Evolutionary conservation across 2,888 invertebrate genomes (phyloP).

Genomic region (Mellilla xanthometata): DNA sequence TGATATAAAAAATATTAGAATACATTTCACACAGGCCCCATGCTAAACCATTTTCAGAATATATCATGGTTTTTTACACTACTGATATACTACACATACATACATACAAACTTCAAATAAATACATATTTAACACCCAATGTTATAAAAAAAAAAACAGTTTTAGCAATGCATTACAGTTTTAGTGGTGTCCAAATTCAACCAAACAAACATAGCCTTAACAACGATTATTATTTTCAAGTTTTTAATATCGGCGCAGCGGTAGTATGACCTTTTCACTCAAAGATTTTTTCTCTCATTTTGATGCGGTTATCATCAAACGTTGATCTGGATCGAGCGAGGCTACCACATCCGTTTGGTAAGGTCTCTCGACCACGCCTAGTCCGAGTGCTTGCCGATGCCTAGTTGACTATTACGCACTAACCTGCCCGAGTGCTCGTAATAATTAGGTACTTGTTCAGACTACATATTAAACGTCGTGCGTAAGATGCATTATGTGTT

Average conservation of each 20-base stretch:
- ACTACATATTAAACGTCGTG: conserved; percentile 36
- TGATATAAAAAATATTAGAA: too few species aligned
- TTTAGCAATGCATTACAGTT: too few species aligned
- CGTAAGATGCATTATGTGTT: conserved; percentile 36
- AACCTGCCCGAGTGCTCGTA: conserved; percentile 45
- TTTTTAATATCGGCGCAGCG: conserved; percentile 67
- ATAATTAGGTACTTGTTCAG: conserved; percentile 40
- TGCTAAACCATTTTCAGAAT: too few species aligned
- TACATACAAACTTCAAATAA: too few species aligned
- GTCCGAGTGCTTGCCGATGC: conserved; percentile 48
- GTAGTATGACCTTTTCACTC: conserved; percentile 77
- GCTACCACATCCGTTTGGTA: conserved; percentile 75
- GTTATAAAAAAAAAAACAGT: too few species aligned
- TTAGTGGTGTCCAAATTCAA: too few species aligned
- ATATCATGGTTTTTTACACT: too few species aligned
- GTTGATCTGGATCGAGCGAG: conserved; percentile 67
- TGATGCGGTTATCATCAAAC: conserved; percentile 70
- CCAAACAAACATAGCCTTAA: conserved; percentile 43
- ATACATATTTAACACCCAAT: too few species aligned
- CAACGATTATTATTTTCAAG: conserved; percentile 72
- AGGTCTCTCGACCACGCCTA: conserved; percentile 73
- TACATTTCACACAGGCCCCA: too few species aligned
- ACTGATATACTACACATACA: too few species aligned
- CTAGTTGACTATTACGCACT: conserved; percentile 52
- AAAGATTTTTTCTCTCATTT: conserved; percentile 55